Conservation (phyloP, 2,113 vertebrate species). For the Urocitellus parryii region DNA sequence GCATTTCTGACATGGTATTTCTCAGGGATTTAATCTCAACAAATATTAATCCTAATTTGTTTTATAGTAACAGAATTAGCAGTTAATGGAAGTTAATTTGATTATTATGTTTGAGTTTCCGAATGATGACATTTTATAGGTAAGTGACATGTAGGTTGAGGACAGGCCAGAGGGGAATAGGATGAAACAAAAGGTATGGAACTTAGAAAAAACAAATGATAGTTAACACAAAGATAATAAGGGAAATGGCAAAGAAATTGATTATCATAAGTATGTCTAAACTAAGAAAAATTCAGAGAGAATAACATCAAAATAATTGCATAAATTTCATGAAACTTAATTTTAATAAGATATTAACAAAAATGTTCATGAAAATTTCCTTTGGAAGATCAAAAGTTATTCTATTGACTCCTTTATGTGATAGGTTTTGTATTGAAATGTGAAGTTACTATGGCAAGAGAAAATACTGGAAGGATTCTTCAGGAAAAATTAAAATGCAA, state of each 20-base stretch:
- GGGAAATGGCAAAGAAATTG: not conserved
- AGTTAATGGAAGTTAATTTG: not conserved
- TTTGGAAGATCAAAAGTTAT: not conserved
- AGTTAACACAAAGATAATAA: not conserved
- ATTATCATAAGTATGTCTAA: not conserved
- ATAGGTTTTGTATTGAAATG: not conserved
- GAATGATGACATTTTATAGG: not conserved
- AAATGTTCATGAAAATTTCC: not conserved
- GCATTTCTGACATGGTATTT: not conserved
- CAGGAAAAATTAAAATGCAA: not conserved
- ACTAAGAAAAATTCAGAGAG: not conserved
- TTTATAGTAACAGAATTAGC: not conserved
- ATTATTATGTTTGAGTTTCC: not conserved
- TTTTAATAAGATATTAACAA: not conserved
- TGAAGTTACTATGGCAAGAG: not conserved
- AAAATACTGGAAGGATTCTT: not conserved
- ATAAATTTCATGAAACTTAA: not conserved
- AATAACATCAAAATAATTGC: not conserved
- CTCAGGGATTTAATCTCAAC: not conserved
- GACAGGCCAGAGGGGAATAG: not conserved
- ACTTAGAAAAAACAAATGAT: not conserved
- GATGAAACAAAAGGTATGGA: not conserved
- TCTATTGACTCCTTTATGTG: not conserved
- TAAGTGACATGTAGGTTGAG: not conserved
- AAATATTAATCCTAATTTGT: not conserved